These are phyloP conservation scores for Zeugodacus cucurbitae DNA, from an alignment of 1,140 invertebrate genomes.

Conservation along the genomic window DNA sequence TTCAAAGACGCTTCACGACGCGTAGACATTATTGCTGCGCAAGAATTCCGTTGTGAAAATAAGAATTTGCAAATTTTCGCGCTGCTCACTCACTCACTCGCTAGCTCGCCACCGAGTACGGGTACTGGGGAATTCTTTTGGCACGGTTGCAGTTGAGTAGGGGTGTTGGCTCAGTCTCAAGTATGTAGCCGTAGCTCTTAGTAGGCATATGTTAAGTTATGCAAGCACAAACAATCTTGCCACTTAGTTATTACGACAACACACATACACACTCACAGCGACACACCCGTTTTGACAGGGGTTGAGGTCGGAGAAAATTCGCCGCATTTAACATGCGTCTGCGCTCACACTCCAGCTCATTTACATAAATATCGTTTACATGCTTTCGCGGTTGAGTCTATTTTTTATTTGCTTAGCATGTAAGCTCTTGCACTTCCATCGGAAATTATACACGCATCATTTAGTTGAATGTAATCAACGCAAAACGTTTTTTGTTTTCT, in stretches of 20 bases:
- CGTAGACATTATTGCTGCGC: neutral
- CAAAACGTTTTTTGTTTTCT: conserved; percentile 57
- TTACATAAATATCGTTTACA: conserved; percentile 30
- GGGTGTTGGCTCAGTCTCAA: neutral
- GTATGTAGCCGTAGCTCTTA: neutral
- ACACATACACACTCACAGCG: no score
- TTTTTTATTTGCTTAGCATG: conserved; percentile 23
- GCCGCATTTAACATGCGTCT: neutral
- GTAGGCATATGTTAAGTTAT: conserved; percentile 13
- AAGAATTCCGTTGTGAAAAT: neutral
- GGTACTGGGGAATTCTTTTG: neutral
- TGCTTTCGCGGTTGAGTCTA: neutral
- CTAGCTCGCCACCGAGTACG: neutral
- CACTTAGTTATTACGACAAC: neutral
- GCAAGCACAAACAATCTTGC: neutral
- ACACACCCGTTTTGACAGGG: no score
- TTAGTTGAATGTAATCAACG: conserved; percentile 62
- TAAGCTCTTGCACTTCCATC: conserved; percentile 43
- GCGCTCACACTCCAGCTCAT: neutral
- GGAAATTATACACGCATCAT: conserved; percentile 63
- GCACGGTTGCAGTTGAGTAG: neutral
- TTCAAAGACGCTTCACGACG: neutral
- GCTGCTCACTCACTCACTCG: neutral
- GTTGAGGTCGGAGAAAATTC: neutral
- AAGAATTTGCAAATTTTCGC: conserved; percentile 8